These are phyloP conservation scores for Caenorhabditis parvicauda DNA, from an alignment of 2,888 invertebrate genomes.

Conservation along the genomic window DNA sequence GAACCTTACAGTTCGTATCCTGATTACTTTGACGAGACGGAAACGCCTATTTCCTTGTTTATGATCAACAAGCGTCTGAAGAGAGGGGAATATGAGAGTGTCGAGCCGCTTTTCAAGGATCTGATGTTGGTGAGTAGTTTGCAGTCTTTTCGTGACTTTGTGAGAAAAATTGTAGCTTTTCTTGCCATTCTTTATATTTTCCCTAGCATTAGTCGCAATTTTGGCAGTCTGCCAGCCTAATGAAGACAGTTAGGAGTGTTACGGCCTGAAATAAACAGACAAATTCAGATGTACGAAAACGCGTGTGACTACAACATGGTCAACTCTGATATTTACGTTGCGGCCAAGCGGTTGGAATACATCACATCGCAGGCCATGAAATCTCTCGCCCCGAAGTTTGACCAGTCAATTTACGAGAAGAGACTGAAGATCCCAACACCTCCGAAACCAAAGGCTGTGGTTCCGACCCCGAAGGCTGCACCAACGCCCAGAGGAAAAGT, in stretches of 20 bases:
- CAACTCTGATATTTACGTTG: slow-evolving; percentile 79
- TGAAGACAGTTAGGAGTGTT: too few species aligned
- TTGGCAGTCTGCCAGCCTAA: too few species aligned
- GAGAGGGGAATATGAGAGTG: slow-evolving; percentile 64
- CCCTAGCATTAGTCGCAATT: not conserved
- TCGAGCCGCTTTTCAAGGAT: slow-evolving; percentile 84
- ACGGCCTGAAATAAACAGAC: not conserved
- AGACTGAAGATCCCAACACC: too few species aligned
- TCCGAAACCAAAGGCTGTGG: too few species aligned
- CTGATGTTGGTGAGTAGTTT: slow-evolving; percentile 16
- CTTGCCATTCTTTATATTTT: not conserved
- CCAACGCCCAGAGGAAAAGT: too few species aligned
- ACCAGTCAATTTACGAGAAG: too few species aligned
- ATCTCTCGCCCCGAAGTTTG: slow-evolving; percentile 33
- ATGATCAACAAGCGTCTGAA: slow-evolving; percentile 74
- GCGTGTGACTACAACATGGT: slow-evolving; percentile 84
- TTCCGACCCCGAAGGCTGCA: too few species aligned
- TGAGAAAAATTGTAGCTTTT: not conserved
- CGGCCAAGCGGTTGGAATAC: slow-evolving; percentile 74
- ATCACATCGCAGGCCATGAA: slow-evolving; percentile 41
- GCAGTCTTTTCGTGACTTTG: not conserved
- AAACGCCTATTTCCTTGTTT: slow-evolving; percentile 87
- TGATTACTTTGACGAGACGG: slow-evolving; percentile 95
- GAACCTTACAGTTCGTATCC: slow-evolving; percentile 79
- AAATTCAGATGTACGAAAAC: slow-evolving; percentile 81